phyloP scores from a whole-genome alignment of 30 jellyfish, hydroid and myxozoan species.

The Cassiopea xamachana region DNA sequence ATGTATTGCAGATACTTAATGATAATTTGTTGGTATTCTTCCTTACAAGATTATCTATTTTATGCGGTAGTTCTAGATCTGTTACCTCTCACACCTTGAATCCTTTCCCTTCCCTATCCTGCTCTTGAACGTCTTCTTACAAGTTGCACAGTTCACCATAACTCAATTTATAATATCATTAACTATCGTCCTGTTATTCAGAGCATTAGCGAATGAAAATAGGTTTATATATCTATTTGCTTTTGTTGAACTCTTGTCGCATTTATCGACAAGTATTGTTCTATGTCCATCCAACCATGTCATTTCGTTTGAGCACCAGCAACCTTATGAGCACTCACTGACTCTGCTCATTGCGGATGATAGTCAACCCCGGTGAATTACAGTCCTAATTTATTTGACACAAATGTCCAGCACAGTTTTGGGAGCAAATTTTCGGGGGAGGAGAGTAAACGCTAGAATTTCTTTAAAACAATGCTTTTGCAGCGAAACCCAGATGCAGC shows the following conservation, averaged over 20 bases:
- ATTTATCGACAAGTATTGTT: not conserved
- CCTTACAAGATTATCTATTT: too few species aligned
- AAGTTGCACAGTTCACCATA: conserved; percentile 95
- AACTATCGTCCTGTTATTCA: not conserved
- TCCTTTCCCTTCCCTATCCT: conserved; percentile 85
- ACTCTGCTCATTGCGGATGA: not conserved
- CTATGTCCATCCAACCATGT: conserved; percentile 33
- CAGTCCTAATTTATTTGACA: not conserved
- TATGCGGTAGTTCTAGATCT: not conserved
- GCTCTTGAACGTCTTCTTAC: conserved; percentile 82
- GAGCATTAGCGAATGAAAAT: not conserved
- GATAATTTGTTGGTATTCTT: too few species aligned
- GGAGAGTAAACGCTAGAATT: too few species aligned
- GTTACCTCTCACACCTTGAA: conserved; percentile 95
- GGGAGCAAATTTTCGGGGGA: too few species aligned
- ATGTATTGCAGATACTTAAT: too few species aligned
- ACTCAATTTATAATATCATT: not conserved
- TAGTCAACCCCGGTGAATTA: not conserved
- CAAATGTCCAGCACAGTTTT: too few species aligned
- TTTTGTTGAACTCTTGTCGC: not conserved
- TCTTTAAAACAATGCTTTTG: too few species aligned
- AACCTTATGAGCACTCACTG: conserved; percentile 39
- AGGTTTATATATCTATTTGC: not conserved
- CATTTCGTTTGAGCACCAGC: conserved; percentile 34
- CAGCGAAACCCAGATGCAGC: too few species aligned